These are phyloP conservation scores for Semibalanus balanoides DNA, from an alignment of 1,140 invertebrate species.

Conservation along the genomic window DNA sequence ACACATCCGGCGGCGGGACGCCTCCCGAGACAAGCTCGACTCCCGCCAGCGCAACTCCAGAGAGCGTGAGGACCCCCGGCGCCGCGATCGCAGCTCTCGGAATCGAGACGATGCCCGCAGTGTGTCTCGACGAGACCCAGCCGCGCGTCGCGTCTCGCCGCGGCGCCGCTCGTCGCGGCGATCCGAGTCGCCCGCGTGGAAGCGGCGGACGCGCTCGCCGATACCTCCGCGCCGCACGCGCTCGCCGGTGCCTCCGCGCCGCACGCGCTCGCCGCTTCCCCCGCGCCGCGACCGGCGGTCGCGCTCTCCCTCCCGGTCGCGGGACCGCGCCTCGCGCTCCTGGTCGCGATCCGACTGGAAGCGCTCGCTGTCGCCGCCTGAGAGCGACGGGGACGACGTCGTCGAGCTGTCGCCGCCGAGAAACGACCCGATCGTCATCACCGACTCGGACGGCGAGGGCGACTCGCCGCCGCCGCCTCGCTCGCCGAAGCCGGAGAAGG, in stretches of 20 bases:
- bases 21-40: neutral
- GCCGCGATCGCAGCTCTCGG: too few relatives aligned
- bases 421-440: neutral
- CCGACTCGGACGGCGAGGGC: slow-evolving; percentile 3
- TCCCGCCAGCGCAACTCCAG: neutral
- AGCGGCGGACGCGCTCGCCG: neutral
- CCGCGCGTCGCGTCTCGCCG: neutral
- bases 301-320: neutral
- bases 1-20: neutral
- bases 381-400: neutral
- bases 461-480: neutral
- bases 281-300: neutral
- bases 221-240: too few relatives aligned
- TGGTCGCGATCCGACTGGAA: neutral
- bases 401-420: neutral
- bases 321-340: neutral
- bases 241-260: neutral
- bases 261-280: neutral
- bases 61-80: neutral
- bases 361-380: neutral
- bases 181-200: neutral
- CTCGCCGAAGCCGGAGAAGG: neutral
- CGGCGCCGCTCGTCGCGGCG: neutral
- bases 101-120: too few relatives aligned
- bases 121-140: too few relatives aligned